Evolutionary conservation across 1,140 invertebrate genomes (phyloP).

Genomic region (Bombus sibiricus): DNA sequence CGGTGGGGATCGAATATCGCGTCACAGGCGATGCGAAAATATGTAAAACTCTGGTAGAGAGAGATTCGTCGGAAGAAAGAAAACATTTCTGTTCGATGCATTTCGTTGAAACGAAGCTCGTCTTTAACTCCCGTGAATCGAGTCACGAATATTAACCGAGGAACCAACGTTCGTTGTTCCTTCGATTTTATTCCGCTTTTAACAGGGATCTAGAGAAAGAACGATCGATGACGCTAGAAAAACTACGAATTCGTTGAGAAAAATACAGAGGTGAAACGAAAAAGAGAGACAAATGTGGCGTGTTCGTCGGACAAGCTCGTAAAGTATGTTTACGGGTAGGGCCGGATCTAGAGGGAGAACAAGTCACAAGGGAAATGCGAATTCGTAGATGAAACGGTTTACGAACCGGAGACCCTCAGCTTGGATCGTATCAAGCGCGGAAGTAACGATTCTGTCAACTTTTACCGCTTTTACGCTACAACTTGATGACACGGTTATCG

Average conservation of each 20-base stretch:
- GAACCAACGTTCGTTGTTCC: not conserved
- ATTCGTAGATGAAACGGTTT: not conserved
- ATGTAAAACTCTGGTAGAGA: not conserved
- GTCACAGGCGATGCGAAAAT: not conserved
- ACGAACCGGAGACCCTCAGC: not conserved
- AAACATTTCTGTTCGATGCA: not conserved
- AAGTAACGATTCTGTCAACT: not conserved
- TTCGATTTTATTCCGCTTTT: too few species aligned
- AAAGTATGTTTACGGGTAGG: not conserved
- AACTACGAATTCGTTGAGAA: too few species aligned
- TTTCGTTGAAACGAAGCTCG: not conserved
- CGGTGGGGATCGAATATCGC: too few species aligned
- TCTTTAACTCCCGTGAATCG: not conserved
- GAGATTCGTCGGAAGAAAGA: not conserved
- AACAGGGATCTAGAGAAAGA: too few species aligned
- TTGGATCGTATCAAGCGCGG: not conserved
- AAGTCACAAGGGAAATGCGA: not conserved
- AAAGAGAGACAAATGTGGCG: not conserved
- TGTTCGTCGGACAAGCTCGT: not conserved
- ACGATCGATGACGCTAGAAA: too few species aligned
- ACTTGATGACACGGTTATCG: not conserved
- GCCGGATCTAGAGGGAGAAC: not conserved
- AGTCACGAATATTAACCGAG: conserved; percentile 15
- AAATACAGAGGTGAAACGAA: too few species aligned
- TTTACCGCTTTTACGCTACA: not conserved